Evolutionary conservation across 2,888 invertebrate genomes (phyloP), one percentile per base, ranked within the genome.

Genomic region (Dione vanillae): DNA sequence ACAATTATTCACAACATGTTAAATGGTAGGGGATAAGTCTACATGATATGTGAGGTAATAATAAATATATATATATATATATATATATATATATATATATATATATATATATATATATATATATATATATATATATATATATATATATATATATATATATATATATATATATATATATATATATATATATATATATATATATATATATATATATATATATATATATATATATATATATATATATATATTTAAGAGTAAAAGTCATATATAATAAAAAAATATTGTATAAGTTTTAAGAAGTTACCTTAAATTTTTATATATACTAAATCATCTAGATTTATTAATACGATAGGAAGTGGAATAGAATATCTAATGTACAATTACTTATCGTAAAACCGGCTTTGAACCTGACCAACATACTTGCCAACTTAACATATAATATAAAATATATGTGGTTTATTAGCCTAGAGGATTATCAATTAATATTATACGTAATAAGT

Each of bases 371-470:
- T 27, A 27, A 3, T 27, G 2, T 27, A 5, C 37, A 11, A 43
- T n/a, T 37, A 72, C 65, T 65, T 65, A 71, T 66, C 16, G 62
- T 51, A 62, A 62, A 65, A 58, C 56, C 62, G 69, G 72, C 69
- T 69, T 11, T 41, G 69, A 54, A 54, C 20, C 51, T 11, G 59
- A 59, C 52, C 65, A 19, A 40, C 69, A 54, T 40, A 27, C 20
- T 67, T 61, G 43, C 43, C 6, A 45, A 45, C 43, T 61, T 61
- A 43, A 35, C 37, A 51, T 61, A 61, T 61, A 5, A 19, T 27
- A 43, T 66, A 19, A 43, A 47, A 47, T 49, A 35, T 10, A 62
- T 9, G 35, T n/a, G 27, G 37, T 37, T 27, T 66, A 16, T 37
- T 37, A 16, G 0, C 12, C 16, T 14, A 56, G 16, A 56, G 16